phyloP scores from a whole-genome alignment of 2,888 invertebrate species.

The Notodonta ziczac region DNA sequence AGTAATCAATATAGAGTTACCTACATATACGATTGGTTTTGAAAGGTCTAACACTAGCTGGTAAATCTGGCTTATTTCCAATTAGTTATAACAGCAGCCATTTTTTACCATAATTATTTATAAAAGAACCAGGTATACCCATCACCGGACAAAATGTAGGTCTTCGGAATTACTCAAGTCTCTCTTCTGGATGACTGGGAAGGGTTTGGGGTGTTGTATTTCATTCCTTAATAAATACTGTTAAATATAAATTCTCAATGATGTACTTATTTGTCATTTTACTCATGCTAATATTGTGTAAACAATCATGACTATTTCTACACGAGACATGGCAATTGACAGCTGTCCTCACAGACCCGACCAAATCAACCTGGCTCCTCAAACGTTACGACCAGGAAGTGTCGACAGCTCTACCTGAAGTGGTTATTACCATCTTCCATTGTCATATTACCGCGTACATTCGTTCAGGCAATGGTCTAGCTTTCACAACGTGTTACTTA shows the following conservation, averaged over 20 bases:
- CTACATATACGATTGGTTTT: no score
- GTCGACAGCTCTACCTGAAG: slow-evolving; percentile 18
- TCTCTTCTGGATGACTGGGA: no score
- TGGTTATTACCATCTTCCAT: slow-evolving; percentile 25
- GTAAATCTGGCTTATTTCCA: no score
- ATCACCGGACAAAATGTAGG: no score
- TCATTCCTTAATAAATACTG: no score
- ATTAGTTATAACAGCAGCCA: no score
- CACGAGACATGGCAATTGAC: slow-evolving; percentile 22
- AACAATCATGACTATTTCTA: slow-evolving; percentile 22
- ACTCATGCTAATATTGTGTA: slow-evolving; percentile 23
- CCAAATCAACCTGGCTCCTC: slow-evolving; percentile 1
- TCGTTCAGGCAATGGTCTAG: slow-evolving; percentile 28
- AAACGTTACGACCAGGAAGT: slow-evolving; percentile 3
- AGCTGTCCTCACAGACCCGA: slow-evolving; percentile 8
- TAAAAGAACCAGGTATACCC: no score
- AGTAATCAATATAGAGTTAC: no score
- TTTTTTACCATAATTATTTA: no score
- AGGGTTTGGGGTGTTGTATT: no score
- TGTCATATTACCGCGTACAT: slow-evolving; percentile 40
- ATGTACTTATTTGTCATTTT: background rate
- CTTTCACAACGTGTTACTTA: slow-evolving; percentile 44
- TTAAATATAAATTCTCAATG: background rate
- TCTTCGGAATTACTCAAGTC: no score
- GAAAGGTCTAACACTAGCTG: no score